Evolutionary conservation across 2,113 vertebrate genomes (phyloP).

Genomic region (Lagopus muta): DNA sequence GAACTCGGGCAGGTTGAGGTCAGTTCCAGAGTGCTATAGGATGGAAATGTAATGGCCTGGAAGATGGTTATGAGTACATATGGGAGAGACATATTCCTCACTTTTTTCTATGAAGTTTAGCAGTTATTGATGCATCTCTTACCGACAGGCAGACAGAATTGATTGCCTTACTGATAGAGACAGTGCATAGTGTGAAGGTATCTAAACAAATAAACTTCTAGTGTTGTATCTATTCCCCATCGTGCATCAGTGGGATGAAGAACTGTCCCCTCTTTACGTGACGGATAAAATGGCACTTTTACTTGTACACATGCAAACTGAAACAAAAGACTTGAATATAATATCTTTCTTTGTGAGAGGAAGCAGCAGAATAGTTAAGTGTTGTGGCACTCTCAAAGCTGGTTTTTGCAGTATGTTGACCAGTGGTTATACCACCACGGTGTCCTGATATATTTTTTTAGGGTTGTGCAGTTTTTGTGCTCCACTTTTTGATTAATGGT

Average conservation of each 20-base stretch:
- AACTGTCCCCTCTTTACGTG: not conserved
- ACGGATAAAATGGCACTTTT: not conserved
- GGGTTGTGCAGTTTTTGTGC: not conserved
- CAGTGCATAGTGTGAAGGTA: accelerated
- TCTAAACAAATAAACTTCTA: not conserved
- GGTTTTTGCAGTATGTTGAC: not conserved
- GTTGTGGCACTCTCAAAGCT: accelerated
- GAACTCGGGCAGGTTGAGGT: not conserved
- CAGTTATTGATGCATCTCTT: not conserved
- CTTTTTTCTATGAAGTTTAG: not conserved
- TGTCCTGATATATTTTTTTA: not conserved
- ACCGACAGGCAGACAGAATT: not conserved
- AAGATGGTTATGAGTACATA: not conserved
- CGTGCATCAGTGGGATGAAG: not conserved
- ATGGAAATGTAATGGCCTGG: not conserved
- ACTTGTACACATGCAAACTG: not conserved
- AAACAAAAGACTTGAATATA: not conserved
- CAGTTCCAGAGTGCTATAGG: not conserved
- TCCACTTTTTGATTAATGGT: accelerated
- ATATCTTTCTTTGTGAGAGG: not conserved
- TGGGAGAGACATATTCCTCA: not conserved
- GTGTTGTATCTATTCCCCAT: not conserved
- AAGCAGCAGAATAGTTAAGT: not conserved
- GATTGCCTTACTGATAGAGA: not conserved
- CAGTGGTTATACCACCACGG: not conserved